Conservation (phyloP, 2,888 invertebrate species). For the Andrena trimmerana region DNA sequence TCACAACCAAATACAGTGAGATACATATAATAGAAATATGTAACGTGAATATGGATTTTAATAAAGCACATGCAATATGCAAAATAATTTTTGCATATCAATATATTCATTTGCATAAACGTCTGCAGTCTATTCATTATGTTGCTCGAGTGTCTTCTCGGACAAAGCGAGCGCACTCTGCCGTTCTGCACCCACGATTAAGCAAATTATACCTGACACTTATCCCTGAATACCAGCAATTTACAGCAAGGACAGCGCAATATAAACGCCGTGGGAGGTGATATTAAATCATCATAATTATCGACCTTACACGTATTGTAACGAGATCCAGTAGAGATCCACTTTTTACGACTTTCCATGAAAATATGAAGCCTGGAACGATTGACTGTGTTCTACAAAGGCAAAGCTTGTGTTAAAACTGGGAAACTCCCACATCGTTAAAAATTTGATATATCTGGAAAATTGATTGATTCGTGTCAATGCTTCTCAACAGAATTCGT, state of each 20-base stretch:
- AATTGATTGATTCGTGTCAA: no score
- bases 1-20: no score
- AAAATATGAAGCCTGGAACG: no score
- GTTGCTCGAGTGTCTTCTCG: background rate
- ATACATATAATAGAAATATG: no score
- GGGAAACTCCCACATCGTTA: no score
- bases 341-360: background rate
- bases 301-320: background rate
- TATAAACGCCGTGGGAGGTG: background rate
- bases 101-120: no score
- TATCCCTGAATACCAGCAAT: constrained; percentile 20
- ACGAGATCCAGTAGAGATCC: background rate
- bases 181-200: constrained; percentile 13
- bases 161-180: background rate
- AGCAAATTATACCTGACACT: constrained; percentile 40
- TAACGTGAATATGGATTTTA: no score
- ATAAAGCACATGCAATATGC: no score
- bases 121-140: background rate
- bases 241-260: constrained; percentile 33
- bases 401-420: no score
- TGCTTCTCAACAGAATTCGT: background rate
- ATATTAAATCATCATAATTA: constrained; percentile 32
- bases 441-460: no score
- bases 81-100: no score
- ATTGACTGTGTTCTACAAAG: no score